A percentile compares a stretch with the other conserved stretches of the same genome.
Evolutionary conservation across 2,113 vertebrate genomes (phyloP).

Genomic region (Brevimyrus niger): DNA sequence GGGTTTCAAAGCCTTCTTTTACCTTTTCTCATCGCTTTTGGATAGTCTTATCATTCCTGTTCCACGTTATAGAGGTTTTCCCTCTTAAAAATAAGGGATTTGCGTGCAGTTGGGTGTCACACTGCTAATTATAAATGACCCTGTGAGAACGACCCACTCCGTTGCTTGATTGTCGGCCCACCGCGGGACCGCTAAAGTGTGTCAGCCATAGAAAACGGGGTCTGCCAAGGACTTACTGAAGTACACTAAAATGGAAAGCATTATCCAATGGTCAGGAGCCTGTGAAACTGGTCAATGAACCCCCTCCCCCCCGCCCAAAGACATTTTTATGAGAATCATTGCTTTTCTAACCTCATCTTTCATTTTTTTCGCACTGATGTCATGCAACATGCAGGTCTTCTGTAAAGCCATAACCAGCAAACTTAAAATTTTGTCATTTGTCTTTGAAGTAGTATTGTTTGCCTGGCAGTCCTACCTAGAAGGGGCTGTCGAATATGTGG

Average conservation of each 20-base stretch:
- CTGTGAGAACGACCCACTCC: background rate
- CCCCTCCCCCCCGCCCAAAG: background rate
- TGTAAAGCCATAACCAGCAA: background rate
- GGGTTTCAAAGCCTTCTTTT: background rate
- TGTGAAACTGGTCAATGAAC: background rate
- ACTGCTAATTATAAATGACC: background rate
- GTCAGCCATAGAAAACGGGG: conserved; percentile 1
- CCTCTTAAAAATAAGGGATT: background rate
- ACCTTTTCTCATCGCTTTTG: background rate
- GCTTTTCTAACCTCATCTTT: background rate
- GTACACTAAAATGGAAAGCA: background rate
- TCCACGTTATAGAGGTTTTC: background rate
- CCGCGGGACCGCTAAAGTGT: background rate
- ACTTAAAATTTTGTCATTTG: background rate
- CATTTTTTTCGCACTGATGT: background rate
- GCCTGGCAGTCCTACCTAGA: background rate
- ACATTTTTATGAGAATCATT: background rate
- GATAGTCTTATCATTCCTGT: background rate
- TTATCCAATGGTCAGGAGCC: background rate
- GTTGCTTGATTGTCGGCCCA: background rate
- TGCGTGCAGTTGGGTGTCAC: background rate
- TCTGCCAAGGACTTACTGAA: background rate
- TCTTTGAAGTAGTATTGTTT: background rate
- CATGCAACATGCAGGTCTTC: background rate
- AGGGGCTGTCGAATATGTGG: no score